Evolutionary conservation across 30 jellyfish, hydroid and myxozoan species (phyloP).

Genomic region (Aurelia aurita complex sp. Pacific): DNA sequence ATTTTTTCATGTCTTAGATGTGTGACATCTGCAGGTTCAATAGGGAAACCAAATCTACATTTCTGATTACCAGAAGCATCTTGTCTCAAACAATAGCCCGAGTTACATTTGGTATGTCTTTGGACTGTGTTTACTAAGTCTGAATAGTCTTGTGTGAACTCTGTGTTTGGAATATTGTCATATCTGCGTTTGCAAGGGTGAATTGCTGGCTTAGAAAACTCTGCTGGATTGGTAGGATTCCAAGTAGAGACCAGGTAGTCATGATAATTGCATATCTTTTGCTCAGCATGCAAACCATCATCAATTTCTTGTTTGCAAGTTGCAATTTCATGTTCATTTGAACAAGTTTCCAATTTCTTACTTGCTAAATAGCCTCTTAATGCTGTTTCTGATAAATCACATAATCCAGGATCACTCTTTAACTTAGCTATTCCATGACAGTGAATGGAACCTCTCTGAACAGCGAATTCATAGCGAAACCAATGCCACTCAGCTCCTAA

Average conservation of each 20-base stretch:
- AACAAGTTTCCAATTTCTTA: not conserved
- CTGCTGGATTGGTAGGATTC: constrained; percentile 37
- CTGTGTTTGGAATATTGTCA: not conserved
- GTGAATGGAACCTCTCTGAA: too few species aligned
- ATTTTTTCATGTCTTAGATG: constrained; percentile 3
- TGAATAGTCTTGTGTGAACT: constrained; percentile 8
- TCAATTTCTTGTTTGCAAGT: not conserved
- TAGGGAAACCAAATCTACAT: constrained; percentile 30
- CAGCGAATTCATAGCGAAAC: too few species aligned
- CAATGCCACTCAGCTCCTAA: too few species aligned
- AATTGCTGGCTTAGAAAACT: constrained; percentile 26
- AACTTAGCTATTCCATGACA: constrained; percentile 54
- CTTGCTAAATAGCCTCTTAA: not conserved
- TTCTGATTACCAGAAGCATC: not conserved
- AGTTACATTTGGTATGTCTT: constrained; percentile 36
- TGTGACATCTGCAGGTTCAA: constrained; percentile 6
- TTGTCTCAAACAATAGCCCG: constrained; percentile 33
- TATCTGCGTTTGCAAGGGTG: constrained; percentile 28
- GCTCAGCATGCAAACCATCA: constrained; percentile 40
- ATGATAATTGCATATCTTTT: constrained; percentile 1
- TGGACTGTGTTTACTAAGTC: constrained; percentile 34
- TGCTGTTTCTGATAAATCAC: constrained; percentile 34
- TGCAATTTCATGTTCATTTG: not conserved
- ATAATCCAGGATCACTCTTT: constrained; percentile 49
- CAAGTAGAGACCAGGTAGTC: constrained; percentile 21